Evolutionary conservation across 2,797 vertebrate genomes (phyloP), one percentile per base, ranked within the genome.

Genomic region (Rhinatrema bivittatum): DNA sequence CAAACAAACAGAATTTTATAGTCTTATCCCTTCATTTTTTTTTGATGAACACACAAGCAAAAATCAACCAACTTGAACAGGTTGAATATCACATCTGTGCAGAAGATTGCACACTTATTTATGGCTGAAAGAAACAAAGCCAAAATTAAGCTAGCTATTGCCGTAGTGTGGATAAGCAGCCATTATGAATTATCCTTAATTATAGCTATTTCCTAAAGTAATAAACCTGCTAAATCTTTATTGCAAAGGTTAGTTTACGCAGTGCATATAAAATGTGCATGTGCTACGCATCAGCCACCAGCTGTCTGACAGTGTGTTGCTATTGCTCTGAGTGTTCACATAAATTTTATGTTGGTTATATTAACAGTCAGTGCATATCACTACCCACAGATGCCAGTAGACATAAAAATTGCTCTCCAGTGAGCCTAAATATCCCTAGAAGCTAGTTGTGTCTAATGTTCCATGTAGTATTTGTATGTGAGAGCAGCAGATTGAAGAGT

Each of bases 151-250:
- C 78, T 78, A 48, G 76, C 77, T 81, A 77, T 88, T 86, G 84
- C 88, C 73, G 32, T 56, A 61, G 83, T 88, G 87, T 76, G 85
- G 80, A 67, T 82, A 84, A 84, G 79, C 70, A 64, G 76, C 87
- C 86, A 92, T 95, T 94, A 91, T 90, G 91, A 93, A 93, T 97
- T 94, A 94, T 89, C 88, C 89, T 87, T 94, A 93, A 93, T 94
- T 94, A 93, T 86, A 86, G 87, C 65, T 79, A 91, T 95, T 94
- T 93, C 90, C 89, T 91, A 84, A 89, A 90, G 88, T 90, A 94
- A 94, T 94, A 94, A 92, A 94, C 80, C 89, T 84, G 87, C 85
- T 89, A 85, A 89, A 82, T 88, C 87, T 91, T 92, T 91, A 92
- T 86, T 87, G 89, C 90, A 88, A 86, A 90, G 88, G 88, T 91